Evolutionary conservation across 2,113 vertebrate species (phyloP).

Genomic region (Takifugu flavidus): DNA sequence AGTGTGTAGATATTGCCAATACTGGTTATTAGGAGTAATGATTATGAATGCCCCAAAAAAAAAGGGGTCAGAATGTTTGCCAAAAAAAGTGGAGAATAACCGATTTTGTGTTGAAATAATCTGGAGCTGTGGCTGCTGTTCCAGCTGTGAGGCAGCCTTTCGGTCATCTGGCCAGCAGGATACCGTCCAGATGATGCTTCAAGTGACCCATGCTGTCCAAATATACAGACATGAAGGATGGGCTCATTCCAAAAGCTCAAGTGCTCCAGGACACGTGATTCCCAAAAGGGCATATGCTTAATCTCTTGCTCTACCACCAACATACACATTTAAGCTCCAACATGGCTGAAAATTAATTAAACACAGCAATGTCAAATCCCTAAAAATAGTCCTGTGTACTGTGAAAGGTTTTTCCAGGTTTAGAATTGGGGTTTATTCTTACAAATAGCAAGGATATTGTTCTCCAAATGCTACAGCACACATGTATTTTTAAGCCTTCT

Average conservation of each 20-base stretch:
- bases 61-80: constrained; percentile 45
- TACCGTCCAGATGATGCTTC: constrained; percentile 52
- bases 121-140: constrained; percentile 29
- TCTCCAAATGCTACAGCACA: no score
- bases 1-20: not conserved
- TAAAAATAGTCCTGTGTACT: no score
- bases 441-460: no score
- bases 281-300: constrained; percentile 1
- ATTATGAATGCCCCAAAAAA: constrained; percentile 7
- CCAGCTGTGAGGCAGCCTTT: constrained; percentile 50
- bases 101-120: constrained; percentile 44
- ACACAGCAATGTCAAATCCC: no score
- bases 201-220: constrained; percentile 20
- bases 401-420: no score
- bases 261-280: constrained; percentile 1
- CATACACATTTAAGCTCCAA: no score
- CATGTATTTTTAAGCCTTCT: no score
- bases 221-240: constrained; percentile 7
- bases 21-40: constrained; percentile 5
- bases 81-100: constrained; percentile 23
- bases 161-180: constrained; percentile 54
- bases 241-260: not conserved
- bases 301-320: not conserved
- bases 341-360: no score
- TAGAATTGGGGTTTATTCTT: no score